Evolutionary conservation across 2,797 vertebrate genomes (phyloP).

Genomic region (Tinamus major): DNA sequence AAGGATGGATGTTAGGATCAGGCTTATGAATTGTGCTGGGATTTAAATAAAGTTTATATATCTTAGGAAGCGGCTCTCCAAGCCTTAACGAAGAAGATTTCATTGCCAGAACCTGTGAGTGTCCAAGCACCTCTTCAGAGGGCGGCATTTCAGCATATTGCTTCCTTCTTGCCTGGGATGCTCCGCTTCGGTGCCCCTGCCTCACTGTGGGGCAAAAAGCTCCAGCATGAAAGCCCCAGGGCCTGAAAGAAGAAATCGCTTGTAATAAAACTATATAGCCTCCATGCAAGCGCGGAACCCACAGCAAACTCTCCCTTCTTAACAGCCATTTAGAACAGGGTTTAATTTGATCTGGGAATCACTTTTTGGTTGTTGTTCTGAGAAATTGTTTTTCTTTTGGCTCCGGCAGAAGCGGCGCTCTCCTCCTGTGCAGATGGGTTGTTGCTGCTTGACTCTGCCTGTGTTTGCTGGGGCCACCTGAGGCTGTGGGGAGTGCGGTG

Average conservation of each 20-base stretch:
- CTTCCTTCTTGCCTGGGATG: not conserved
- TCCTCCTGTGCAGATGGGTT: not conserved
- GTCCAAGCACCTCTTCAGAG: not conserved
- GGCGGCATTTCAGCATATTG: not conserved
- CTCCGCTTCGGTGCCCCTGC: not conserved
- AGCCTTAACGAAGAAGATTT: not conserved
- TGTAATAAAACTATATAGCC: conserved; percentile 5
- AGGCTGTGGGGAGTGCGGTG: not conserved
- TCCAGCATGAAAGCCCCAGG: not conserved
- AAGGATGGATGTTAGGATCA: not conserved
- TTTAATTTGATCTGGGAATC: not conserved
- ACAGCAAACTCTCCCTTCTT: not conserved
- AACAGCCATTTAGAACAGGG: not conserved
- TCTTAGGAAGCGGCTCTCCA: not conserved
- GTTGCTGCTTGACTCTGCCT: not conserved
- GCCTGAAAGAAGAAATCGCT: not conserved
- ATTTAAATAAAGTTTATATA: not conserved
- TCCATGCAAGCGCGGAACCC: not conserved
- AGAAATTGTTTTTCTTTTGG: not conserved
- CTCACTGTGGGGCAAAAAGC: not conserved
- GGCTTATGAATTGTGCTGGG: not conserved
- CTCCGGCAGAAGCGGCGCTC: not conserved
- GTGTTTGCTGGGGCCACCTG: not conserved
- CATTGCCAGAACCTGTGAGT: not conserved
- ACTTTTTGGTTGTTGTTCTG: not conserved